Conservation (phyloP, 2,888 invertebrate species). For the Odontothrips loti region DNA sequence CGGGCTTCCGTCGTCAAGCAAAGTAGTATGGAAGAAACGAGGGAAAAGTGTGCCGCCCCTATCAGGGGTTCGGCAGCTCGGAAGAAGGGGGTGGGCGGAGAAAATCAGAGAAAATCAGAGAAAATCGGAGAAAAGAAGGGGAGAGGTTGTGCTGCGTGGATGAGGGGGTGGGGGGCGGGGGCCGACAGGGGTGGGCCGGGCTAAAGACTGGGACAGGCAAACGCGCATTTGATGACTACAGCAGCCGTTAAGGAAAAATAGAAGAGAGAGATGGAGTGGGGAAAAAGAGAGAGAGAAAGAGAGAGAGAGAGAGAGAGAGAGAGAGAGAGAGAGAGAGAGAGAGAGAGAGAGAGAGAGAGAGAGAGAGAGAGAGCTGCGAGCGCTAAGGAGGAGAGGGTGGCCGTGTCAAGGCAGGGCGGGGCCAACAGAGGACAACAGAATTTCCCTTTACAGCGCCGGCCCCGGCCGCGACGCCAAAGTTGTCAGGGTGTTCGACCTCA, state of each 20-base stretch:
- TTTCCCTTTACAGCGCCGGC: too few species aligned
- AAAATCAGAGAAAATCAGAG: too few species aligned
- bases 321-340: too few species aligned
- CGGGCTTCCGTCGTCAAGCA: too few species aligned
- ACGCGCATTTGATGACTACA: slow-evolving; percentile 10
- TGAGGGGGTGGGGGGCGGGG: background rate
- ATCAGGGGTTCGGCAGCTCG: background rate
- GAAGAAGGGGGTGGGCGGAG: background rate
- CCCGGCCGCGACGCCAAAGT: too few species aligned
- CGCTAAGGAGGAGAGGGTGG: too few species aligned
- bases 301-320: background rate
- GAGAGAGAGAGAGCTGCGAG: too few species aligned
- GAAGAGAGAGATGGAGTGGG: background rate
- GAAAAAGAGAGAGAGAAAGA: background rate
- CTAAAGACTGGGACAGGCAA: slow-evolving; percentile 1
- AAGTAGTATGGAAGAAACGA: background rate
- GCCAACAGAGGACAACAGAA: too few species aligned
- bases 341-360: too few species aligned
- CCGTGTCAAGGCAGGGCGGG: too few species aligned
- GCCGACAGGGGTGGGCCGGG: background rate
- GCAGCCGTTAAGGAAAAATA: background rate
- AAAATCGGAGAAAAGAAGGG: too few species aligned
- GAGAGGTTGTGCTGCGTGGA: background rate
- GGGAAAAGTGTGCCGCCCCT: background rate
- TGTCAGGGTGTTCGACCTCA: too few species aligned